Evolutionary conservation across 35 echinoderm and acorn worm genomes (phyloP).

Genomic region (Strongylocentrotus purpuratus): DNA sequence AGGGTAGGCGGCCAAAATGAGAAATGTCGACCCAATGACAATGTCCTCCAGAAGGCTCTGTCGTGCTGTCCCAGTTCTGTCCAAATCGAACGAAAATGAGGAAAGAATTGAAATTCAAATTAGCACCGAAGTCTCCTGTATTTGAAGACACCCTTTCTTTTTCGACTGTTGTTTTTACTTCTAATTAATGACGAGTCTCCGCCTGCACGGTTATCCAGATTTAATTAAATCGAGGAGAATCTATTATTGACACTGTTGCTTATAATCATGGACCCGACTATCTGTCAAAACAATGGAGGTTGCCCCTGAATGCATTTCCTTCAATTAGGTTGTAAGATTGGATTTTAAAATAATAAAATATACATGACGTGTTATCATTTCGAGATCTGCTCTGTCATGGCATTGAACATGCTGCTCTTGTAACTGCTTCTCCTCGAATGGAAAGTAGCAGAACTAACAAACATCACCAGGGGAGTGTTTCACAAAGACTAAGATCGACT

Average conservation of each 20-base stretch:
- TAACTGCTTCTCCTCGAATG: not conserved
- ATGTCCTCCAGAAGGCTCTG: not conserved
- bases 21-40: not conserved
- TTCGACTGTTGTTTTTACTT: not conserved
- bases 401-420: not conserved
- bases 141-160: not conserved
- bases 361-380: not conserved
- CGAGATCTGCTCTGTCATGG: not conserved
- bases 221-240: not conserved
- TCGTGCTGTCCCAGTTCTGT: not conserved
- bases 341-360: not conserved
- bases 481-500: too few relatives aligned
- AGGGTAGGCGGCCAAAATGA: not conserved
- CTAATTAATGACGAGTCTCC: slow-evolving; percentile 2
- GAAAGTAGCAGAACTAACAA: not conserved
- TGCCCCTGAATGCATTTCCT: not conserved
- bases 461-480: too few relatives aligned
- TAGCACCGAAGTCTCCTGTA: not conserved
- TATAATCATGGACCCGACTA: not conserved
- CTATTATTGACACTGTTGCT: not conserved
- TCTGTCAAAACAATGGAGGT: not conserved
- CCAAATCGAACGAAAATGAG: not conserved
- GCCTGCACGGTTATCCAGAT: not conserved
- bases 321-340: not conserved
- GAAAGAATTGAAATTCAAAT: slow-evolving; percentile 19